Percentiles rank a stretch among this genome's conserved stretches.
Evolutionary conservation across 2,113 vertebrate genomes (phyloP).

Genomic region (Tichodroma muraria): DNA sequence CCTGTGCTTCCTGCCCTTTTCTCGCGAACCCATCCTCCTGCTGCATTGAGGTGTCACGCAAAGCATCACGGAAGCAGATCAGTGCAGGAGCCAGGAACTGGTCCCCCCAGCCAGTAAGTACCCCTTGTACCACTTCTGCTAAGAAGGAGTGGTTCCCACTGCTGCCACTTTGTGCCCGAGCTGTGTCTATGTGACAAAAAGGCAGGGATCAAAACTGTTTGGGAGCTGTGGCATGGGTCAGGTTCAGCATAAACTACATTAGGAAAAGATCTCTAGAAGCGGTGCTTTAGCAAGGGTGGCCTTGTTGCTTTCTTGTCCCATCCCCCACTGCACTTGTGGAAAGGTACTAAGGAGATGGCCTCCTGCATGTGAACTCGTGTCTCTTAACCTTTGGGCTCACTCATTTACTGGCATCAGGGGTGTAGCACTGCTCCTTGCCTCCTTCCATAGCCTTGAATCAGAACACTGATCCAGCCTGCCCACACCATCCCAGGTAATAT

Average conservation of each 20-base stretch:
- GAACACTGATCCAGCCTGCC: not conserved
- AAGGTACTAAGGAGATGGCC: not conserved
- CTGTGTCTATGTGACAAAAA: not conserved
- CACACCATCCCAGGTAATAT: not conserved
- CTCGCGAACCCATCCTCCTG: not conserved
- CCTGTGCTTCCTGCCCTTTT: not conserved
- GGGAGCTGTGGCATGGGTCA: not conserved
- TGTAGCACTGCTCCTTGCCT: not conserved
- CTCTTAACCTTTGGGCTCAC: not conserved
- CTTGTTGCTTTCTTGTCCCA: not conserved
- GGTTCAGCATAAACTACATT: not conserved
- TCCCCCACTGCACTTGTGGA: not conserved
- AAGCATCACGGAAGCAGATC: not conserved
- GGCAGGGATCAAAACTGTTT: not conserved
- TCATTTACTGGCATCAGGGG: not conserved
- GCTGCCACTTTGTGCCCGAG: not conserved
- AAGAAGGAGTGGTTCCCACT: not conserved
- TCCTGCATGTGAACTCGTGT: rapidly evolving
- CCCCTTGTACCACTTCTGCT: not conserved
- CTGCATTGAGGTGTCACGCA: not conserved
- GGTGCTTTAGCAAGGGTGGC: not conserved
- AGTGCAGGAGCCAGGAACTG: not conserved
- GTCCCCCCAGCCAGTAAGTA: not conserved
- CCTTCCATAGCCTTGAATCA: not conserved
- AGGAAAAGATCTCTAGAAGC: not conserved